These are phyloP conservation scores for Cuniculus paca DNA, from an alignment of 2,797 vertebrate genomes.

Conservation along the genomic window DNA sequence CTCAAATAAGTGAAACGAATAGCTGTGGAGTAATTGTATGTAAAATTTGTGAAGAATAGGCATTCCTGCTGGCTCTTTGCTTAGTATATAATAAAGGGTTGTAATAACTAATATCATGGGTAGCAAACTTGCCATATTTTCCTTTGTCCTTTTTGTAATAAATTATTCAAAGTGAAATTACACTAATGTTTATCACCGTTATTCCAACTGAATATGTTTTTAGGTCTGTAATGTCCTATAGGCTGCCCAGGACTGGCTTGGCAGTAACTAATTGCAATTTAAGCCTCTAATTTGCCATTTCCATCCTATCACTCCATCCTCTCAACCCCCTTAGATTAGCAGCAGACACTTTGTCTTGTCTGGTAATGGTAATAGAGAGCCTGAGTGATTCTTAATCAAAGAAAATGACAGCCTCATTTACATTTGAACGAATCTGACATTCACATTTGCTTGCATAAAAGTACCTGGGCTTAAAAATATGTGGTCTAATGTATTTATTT, in stretches of 20 bases:
- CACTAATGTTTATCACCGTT: not conserved
- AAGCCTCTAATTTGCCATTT: not conserved
- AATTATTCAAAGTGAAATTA: slow-evolving; percentile 45
- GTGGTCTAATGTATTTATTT: not conserved
- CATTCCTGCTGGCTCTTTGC: not conserved
- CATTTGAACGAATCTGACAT: slow-evolving; percentile 69
- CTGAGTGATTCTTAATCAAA: slow-evolving; percentile 78
- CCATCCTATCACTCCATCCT: not conserved
- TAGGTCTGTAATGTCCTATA: not conserved
- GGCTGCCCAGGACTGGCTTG: not conserved
- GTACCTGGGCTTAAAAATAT: slow-evolving; percentile 52
- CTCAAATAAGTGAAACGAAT: not conserved
- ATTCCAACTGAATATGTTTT: not conserved
- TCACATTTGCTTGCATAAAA: slow-evolving; percentile 75
- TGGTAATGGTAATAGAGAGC: not conserved
- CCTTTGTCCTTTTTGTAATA: slow-evolving; percentile 7
- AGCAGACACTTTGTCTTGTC: not conserved
- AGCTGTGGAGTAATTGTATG: not conserved
- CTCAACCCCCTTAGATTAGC: not conserved
- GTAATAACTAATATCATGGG: not conserved
- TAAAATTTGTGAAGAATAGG: not conserved
- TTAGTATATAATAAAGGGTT: not conserved
- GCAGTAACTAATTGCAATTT: not conserved
- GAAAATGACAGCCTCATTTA: slow-evolving; percentile 80
- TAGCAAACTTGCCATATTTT: slow-evolving; percentile 28